Evolutionary conservation across 2,888 invertebrate genomes (phyloP).

Genomic region (Beris chalybata): DNA sequence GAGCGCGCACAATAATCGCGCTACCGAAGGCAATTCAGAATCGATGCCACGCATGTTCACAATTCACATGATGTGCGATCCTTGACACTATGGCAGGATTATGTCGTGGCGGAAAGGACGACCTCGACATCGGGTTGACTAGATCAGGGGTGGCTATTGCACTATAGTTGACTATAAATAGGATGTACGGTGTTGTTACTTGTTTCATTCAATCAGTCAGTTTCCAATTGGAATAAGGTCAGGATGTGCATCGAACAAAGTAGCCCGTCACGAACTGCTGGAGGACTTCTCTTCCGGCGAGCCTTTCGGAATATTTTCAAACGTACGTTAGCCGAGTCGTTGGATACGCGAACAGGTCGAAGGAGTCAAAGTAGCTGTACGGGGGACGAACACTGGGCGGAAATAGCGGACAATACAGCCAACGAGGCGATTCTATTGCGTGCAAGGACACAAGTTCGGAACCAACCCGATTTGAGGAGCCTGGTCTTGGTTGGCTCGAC

Average conservation of each 20-base stretch:
- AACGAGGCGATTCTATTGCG: conserved; percentile 18
- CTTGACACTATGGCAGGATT: background rate
- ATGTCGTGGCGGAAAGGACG: background rate
- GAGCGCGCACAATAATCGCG: too few species aligned
- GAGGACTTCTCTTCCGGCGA: conserved; percentile 6
- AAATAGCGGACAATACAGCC: conserved; percentile 27
- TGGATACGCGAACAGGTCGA: background rate
- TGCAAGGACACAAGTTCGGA: background rate
- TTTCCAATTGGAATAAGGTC: conserved; percentile 24
- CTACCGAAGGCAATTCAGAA: too few species aligned
- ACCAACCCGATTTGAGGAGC: background rate
- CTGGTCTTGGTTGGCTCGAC: conserved; percentile 3
- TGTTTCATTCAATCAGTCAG: conserved; percentile 1
- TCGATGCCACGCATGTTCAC: conserved; percentile 11
- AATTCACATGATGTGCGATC: background rate
- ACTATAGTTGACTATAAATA: background rate
- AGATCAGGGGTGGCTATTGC: conserved; percentile 1
- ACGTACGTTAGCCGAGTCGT: background rate
- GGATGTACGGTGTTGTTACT: too few species aligned
- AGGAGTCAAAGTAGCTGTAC: background rate
- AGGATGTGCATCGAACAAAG: conserved; percentile 8
- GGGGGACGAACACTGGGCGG: conserved; percentile 12
- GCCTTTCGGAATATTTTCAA: conserved; percentile 25
- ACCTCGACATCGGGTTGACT: background rate
- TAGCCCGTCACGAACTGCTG: background rate